Conservation (phyloP, 2,797 vertebrate genomes). For the Podarcis siculus region DNA sequence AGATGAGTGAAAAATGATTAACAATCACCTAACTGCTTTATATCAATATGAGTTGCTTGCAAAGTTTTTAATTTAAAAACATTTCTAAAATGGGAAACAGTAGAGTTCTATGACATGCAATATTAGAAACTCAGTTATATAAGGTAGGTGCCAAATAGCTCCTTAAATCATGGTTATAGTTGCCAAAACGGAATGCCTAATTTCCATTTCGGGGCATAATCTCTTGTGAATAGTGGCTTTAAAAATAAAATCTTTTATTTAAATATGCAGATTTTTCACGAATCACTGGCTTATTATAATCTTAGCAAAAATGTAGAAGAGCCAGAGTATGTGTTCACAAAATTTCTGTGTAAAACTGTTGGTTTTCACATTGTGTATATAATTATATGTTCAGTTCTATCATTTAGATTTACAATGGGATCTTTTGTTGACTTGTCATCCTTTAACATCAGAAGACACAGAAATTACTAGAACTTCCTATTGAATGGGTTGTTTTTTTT, state of each 20-base stretch:
- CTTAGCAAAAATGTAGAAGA: conserved; percentile 42
- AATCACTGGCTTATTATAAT: conserved; percentile 5
- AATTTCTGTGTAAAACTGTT: conserved; percentile 40
- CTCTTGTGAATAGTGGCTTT: background rate
- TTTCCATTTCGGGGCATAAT: too few relatives aligned
- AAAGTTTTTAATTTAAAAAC: background rate
- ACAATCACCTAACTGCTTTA: too few relatives aligned
- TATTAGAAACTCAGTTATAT: too few relatives aligned
- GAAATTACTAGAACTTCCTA: conserved; percentile 42
- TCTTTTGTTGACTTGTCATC: conserved; percentile 65
- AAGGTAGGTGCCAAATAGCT: too few relatives aligned
- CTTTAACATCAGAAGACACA: conserved; percentile 16
- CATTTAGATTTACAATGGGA: conserved; percentile 24
- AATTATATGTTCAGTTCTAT: conserved; percentile 52
- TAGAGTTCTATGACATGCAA: background rate
- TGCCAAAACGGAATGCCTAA: too few relatives aligned
- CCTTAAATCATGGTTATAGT: too few relatives aligned
- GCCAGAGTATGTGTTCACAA: conserved; percentile 43
- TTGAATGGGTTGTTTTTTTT: conserved; percentile 32
- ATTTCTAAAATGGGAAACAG: background rate
- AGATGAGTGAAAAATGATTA: too few relatives aligned
- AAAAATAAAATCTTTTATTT: conserved; percentile 5
- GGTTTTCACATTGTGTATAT: conserved; percentile 33
- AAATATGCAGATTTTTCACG: background rate
- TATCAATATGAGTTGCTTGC: background rate